A percentile compares a stretch with the other conserved stretches of the same genome.
Evolutionary conservation across 2,113 vertebrate genomes (phyloP).

Genomic region (Perognathus longimembris): DNA sequence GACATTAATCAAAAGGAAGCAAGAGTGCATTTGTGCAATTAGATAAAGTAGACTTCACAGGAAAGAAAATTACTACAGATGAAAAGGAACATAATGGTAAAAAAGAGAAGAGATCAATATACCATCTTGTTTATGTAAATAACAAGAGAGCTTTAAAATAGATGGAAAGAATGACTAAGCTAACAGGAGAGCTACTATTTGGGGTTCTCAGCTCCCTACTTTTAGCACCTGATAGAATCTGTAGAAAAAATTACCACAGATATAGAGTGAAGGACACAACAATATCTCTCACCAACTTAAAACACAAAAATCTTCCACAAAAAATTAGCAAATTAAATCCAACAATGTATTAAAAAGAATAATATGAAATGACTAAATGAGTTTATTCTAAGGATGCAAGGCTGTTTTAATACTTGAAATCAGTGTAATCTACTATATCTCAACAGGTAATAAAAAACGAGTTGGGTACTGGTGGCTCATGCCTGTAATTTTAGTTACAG

Average conservation of each 20-base stretch:
- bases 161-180: not conserved
- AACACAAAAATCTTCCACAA: not conserved
- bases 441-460: not conserved
- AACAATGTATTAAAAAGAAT: not conserved
- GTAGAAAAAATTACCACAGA: constrained; percentile 33
- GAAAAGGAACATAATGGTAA: not conserved
- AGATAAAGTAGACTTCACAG: constrained; percentile 31
- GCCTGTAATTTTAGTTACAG: no score
- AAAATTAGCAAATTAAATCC: constrained; percentile 13
- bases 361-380: not conserved
- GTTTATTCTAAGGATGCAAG: constrained; percentile 16
- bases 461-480: no score
- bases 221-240: not conserved
- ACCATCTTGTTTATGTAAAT: not conserved
- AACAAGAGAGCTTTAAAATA: constrained; percentile 13
- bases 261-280: not conserved
- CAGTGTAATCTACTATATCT: not conserved
- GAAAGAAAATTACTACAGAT: constrained; percentile 45
- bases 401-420: not conserved
- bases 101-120: constrained; percentile 13
- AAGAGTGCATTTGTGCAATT: not conserved
- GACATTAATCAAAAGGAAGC: constrained; percentile 41
- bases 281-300: not conserved
- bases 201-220: not conserved
- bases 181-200: constrained; percentile 16